Evolutionary conservation across 1,140 invertebrate species (phyloP).

Genomic region (Papilio polyxenes): DNA sequence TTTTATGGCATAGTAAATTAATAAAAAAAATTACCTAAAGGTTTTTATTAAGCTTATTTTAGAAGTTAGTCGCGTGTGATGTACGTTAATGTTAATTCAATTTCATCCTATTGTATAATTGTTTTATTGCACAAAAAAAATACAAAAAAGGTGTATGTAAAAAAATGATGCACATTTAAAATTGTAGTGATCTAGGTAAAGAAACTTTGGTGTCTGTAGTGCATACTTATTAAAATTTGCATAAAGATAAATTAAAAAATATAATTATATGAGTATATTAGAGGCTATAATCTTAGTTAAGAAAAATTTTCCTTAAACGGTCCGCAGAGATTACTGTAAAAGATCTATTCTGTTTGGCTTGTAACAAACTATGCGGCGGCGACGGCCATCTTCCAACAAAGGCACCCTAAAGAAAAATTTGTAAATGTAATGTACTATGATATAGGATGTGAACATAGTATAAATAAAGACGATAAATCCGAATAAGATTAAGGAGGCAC

Average conservation of each 20-base stretch:
- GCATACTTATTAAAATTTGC: conserved; percentile 7
- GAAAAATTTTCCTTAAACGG: neutral
- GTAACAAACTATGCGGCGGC: neutral
- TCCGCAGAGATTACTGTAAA: neutral
- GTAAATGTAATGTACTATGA: neutral
- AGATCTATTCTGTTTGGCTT: neutral
- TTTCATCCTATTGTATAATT: conserved; percentile 25
- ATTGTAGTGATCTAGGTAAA: conserved; percentile 10
- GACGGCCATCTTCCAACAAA: neutral
- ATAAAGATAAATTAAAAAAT: neutral
- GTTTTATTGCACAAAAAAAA: conserved; percentile 29
- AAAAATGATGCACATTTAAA: neutral
- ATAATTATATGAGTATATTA: no score
- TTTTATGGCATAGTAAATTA: conserved; percentile 21
- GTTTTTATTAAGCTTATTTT: conserved; percentile 33
- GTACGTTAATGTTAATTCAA: conserved; percentile 21
- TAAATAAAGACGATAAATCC: conserved; percentile 55
- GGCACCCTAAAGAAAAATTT: neutral
- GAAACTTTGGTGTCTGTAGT: conserved; percentile 4
- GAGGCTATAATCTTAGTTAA: neutral
- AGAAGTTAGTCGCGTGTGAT: neutral
- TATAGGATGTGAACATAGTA: conserved; percentile 61
- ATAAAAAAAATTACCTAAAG: neutral
- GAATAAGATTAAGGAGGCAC: conserved; percentile 66
- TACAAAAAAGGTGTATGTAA: neutral